phyloP scores from a whole-genome alignment of 2,888 invertebrate species.

The Drosophila histrio region DNA sequence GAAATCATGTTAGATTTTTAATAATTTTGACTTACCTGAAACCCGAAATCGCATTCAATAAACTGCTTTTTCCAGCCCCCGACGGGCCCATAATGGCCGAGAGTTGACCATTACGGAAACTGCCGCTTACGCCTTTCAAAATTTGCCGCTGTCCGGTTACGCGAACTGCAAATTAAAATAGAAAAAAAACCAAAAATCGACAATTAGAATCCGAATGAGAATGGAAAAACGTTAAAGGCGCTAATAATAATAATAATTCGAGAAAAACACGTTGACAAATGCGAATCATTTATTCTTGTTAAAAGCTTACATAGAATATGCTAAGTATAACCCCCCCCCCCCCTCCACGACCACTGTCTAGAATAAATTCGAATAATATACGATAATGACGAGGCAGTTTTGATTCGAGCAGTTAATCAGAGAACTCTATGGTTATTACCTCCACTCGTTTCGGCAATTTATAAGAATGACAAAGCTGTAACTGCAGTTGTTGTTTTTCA shows the following conservation, averaged over 20 bases:
- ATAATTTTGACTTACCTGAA: constrained; percentile 86
- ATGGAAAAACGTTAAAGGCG: background rate
- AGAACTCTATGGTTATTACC: background rate
- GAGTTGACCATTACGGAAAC: constrained; percentile 87
- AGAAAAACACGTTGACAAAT: constrained; percentile 10
- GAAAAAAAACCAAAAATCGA: constrained; percentile 7
- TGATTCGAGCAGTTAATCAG: background rate
- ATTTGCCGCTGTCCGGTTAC: constrained; percentile 85
- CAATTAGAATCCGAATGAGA: constrained; percentile 8
- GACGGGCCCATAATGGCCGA: constrained; percentile 89
- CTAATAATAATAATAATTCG: background rate
- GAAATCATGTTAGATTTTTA: background rate
- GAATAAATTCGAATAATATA: background rate
- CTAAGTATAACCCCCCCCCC: background rate
- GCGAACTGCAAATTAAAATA: constrained; percentile 83
- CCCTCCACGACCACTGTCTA: too few species aligned
- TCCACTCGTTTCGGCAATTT: background rate
- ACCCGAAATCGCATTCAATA: constrained; percentile 91
- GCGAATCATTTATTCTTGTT: background rate
- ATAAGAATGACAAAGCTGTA: background rate
- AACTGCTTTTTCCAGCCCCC: constrained; percentile 90
- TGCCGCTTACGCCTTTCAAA: constrained; percentile 87
- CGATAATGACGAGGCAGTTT: constrained; percentile 17
- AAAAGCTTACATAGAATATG: background rate
- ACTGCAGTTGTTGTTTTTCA: background rate